These are phyloP conservation scores for Bubo blakistoni DNA, from an alignment of 2,113 vertebrate species.

Conservation along the genomic window DNA sequence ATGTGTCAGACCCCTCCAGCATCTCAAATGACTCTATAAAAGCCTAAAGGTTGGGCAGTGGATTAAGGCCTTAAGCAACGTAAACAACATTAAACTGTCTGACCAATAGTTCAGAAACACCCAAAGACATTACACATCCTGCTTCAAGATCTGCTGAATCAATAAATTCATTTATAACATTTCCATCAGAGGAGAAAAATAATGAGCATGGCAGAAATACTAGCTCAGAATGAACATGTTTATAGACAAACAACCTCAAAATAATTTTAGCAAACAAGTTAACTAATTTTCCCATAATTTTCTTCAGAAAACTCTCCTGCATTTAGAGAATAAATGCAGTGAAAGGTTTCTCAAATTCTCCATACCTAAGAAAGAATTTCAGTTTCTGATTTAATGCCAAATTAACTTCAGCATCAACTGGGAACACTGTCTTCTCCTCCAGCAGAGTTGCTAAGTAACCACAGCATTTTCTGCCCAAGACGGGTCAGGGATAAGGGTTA, in stretches of 20 bases:
- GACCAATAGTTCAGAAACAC: neutral
- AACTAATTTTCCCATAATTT: neutral
- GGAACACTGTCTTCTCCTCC: neutral
- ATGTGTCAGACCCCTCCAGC: neutral
- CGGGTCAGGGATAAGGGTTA: neutral
- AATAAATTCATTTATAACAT: neutral
- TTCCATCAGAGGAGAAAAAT: neutral
- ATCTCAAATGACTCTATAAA: neutral
- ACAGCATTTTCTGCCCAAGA: neutral
- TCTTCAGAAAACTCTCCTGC: neutral
- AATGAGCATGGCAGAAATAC: neutral
- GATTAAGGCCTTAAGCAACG: neutral
- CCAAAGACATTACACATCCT: neutral
- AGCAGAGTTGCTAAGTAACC: constrained; percentile 44
- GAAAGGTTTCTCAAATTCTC: neutral
- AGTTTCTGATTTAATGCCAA: constrained; percentile 20
- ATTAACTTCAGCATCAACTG: neutral
- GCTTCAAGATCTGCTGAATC: neutral
- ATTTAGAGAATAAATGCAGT: neutral
- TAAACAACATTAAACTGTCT: neutral
- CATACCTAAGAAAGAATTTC: neutral
- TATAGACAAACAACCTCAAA: neutral
- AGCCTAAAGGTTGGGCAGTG: neutral
- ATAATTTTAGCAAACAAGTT: neutral
- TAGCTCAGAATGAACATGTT: neutral